Conservation (phyloP, 2,113 vertebrate species). For the Eupsittula cactorum region DNA sequence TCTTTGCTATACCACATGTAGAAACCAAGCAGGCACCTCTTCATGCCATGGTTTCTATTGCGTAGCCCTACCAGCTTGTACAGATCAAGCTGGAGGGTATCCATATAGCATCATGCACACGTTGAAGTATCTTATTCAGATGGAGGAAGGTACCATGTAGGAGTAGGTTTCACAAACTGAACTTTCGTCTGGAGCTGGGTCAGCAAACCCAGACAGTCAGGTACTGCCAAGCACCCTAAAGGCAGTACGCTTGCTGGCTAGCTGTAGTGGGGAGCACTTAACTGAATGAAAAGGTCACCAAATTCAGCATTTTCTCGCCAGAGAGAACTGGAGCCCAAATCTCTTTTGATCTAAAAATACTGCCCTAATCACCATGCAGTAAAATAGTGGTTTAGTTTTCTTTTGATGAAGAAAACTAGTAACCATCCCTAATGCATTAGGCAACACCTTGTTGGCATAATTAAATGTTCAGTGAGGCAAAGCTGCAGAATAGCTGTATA, state of each 20-base stretch:
- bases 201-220: not conserved
- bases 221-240: not conserved
- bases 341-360: not conserved
- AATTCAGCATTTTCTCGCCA: not conserved
- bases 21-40: not conserved
- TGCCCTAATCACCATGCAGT: not conserved
- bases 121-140: not conserved
- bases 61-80: not conserved
- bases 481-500: not conserved
- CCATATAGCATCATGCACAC: not conserved
- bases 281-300: not conserved
- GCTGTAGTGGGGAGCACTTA: not conserved
- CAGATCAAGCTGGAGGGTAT: not conserved
- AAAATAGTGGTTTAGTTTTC: not conserved
- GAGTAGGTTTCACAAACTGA: not conserved
- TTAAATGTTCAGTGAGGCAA: not conserved
- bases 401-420: not conserved
- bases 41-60: not conserved
- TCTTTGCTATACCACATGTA: not conserved
- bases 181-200: not conserved
- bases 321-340: not conserved
- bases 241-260: not conserved
- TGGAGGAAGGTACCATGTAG: not conserved
- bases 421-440: not conserved
- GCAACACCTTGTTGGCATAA: not conserved